These are phyloP conservation scores for Cynopterus sphinx DNA, from an alignment of 2,797 vertebrate species.

Conservation along the genomic window DNA sequence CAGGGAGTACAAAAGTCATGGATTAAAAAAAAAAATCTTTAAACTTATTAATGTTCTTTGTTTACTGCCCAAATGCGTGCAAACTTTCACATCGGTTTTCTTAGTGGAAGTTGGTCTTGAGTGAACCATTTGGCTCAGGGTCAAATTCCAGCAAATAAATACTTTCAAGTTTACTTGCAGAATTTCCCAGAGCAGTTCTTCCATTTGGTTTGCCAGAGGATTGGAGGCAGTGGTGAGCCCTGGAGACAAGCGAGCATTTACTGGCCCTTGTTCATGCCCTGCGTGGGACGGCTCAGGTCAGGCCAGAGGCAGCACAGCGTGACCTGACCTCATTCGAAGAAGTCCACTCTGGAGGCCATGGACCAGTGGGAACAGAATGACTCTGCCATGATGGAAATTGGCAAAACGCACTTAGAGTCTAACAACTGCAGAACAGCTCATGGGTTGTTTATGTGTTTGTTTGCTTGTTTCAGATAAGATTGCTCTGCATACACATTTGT, in stretches of 20 bases:
- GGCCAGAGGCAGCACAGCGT: background rate
- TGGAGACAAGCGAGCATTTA: background rate
- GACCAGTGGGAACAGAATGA: background rate
- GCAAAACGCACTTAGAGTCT: background rate
- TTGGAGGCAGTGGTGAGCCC: background rate
- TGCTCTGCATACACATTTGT: background rate
- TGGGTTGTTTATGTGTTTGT: background rate
- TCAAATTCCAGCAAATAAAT: conserved; percentile 48
- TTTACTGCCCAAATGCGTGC: conserved; percentile 50
- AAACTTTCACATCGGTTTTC: conserved; percentile 52
- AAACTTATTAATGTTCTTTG: conserved; percentile 62
- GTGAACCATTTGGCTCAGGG: conserved; percentile 35
- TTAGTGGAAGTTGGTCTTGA: conserved; percentile 45
- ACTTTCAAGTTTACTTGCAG: conserved; percentile 59
- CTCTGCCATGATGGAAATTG: background rate
- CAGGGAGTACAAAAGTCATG: conserved; percentile 43
- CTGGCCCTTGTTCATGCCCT: background rate
- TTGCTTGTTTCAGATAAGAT: conserved; percentile 23
- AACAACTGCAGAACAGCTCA: conserved; percentile 53
- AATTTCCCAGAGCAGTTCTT: conserved; percentile 69
- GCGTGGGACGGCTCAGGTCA: background rate
- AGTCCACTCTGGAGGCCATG: background rate
- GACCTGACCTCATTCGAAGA: background rate
- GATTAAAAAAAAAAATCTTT: conserved; percentile 47
- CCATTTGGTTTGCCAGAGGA: conserved; percentile 48